Evolutionary conservation across 2,797 vertebrate genomes (phyloP), one percentile per base, ranked within the genome.

Genomic region (Natrix natrix): DNA sequence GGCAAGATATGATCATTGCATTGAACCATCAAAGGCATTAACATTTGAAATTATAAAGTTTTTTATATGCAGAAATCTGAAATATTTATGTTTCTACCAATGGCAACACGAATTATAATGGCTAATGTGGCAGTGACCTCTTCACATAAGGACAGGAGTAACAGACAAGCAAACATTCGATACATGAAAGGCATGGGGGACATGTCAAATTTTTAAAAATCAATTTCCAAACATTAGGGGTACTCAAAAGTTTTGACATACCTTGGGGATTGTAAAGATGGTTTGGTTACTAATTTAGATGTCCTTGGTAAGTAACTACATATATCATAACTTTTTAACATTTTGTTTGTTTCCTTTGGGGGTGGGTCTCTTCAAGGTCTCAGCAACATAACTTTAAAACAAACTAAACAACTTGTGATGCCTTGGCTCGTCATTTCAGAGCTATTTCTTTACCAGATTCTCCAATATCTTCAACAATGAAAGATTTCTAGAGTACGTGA

Each of bases 41-140:
- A 88, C 32, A 60, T 88, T 60, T 26, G 43, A 37, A 88, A 88
- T 60, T 17, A 32, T 88, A 14, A 88, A 37, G 55, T n/a, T 60
- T 61, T 61, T 24, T 43, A 24, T 48, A 22, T 48, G 8, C 8
- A 83, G 74, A 83, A 83, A 48, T 10, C 37, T 48, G 20, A 95
- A 86, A 13, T 92, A 94, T 93, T 93, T 13, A 94, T 14, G 60
- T 94, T 86, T 0, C 60, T 88, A 88, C 16, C 54, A 52, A 59
- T 43, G 17, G 32, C 20, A 83, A 83, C 22, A 22, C 37, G 24
- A 83, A 48, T 8, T 83, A 48, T 22, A 83, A 48, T 83, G 74
- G 74, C 74, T 83, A 22, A 83, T 43, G 8, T 83, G 37, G n/a
- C 28, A 7, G 28, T 78, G 17, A 37, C 32, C 32, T 37, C 16